These are phyloP conservation scores for Malacosoma neustria DNA, from an alignment of 2,888 invertebrate genomes.

Conservation along the genomic window DNA sequence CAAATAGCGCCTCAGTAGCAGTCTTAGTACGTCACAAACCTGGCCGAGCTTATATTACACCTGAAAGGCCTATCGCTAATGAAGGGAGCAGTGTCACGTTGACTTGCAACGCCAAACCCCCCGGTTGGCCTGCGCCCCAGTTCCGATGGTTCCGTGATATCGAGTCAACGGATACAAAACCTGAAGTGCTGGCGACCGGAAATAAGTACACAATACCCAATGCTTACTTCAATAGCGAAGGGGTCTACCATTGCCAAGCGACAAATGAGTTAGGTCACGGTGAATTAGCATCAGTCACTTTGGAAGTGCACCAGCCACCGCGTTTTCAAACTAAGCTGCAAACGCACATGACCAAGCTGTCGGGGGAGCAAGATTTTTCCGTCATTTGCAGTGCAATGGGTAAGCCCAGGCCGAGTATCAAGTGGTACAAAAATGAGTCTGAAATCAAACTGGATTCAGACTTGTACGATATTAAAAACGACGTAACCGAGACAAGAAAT, in stretches of 20 bases:
- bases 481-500: conserved; percentile 84
- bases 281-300: conserved; percentile 85
- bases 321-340: conserved; percentile 88
- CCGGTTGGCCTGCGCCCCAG: conserved; percentile 94
- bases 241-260: conserved; percentile 92
- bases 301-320: conserved; percentile 93
- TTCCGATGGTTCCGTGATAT: conserved; percentile 92
- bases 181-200: conserved; percentile 83
- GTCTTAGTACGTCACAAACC: conserved; percentile 90
- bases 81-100: conserved; percentile 88
- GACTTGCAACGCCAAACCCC: conserved; percentile 90
- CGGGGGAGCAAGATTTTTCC: conserved; percentile 85
- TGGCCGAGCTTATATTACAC: conserved; percentile 87
- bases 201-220: conserved; percentile 89
- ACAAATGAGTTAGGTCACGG: conserved; percentile 92
- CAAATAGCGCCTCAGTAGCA: conserved; percentile 87
- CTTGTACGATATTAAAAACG: conserved; percentile 87
- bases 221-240: conserved; percentile 90
- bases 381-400: conserved; percentile 91
- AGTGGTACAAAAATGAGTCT: conserved; percentile 90
- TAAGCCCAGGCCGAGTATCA: conserved; percentile 88
- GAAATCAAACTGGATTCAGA: conserved; percentile 86
- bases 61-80: conserved; percentile 88
- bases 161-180: conserved; percentile 74
- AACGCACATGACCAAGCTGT: conserved; percentile 85